Conservation (phyloP, 1,140 invertebrate genomes). For the Maniola jurtina region DNA sequence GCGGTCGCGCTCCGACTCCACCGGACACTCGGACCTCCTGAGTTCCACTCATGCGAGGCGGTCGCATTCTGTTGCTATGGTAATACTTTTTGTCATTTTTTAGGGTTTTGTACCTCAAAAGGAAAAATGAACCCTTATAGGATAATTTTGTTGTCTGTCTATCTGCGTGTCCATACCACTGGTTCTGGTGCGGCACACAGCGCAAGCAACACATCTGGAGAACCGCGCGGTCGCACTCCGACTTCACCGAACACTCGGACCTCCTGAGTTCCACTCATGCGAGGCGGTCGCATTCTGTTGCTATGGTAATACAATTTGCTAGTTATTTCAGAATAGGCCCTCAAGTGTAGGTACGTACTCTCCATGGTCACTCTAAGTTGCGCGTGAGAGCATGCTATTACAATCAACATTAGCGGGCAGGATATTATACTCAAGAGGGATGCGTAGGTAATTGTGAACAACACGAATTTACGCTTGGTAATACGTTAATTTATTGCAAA, state of each 20-base stretch:
- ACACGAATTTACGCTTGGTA: no score
- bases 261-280: constrained; percentile 72
- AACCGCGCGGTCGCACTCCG: constrained; percentile 65
- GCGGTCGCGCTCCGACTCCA: constrained; percentile 69
- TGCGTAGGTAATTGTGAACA: no score
- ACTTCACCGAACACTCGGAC: constrained; percentile 72
- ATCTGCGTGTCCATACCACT: constrained; percentile 75
- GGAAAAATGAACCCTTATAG: no score
- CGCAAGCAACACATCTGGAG: constrained; percentile 49
- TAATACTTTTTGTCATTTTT: constrained; percentile 22
- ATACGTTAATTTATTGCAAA: no score
- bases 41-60: constrained; percentile 66
- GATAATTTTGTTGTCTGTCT: no score
- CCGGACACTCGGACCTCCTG: constrained; percentile 72
- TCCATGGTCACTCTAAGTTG: no score
- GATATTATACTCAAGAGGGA: no score
- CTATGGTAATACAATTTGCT: constrained; percentile 44
- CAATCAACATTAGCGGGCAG: no score
- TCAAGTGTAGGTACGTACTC: no score
- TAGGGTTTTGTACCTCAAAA: no score
- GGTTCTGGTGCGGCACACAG: constrained; percentile 64
- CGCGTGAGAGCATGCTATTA: no score
- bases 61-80: constrained; percentile 63
- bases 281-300: constrained; percentile 59
- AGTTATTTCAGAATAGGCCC: no score